Evolutionary conservation across 2,797 vertebrate genomes (phyloP).

Genomic region (Falco biarmicus): DNA sequence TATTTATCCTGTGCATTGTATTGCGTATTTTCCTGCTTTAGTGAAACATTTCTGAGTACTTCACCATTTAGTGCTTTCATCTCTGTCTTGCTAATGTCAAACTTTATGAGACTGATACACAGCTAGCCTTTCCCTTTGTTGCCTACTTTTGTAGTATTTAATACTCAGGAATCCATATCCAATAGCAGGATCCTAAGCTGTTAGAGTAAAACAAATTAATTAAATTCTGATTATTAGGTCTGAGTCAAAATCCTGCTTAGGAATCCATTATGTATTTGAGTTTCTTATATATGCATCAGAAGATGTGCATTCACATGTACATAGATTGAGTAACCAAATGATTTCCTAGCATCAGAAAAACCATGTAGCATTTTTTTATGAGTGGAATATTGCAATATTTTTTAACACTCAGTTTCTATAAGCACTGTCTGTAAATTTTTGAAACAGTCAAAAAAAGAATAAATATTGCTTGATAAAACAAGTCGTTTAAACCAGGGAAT

Average conservation of each 20-base stretch:
- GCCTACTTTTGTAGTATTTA: not conserved
- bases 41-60: not conserved
- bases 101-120: not conserved
- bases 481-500: not conserved
- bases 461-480: not conserved
- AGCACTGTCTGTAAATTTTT: not conserved
- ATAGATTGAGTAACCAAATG: accelerated
- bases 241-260: not conserved
- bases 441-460: not conserved
- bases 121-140: not conserved
- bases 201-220: not conserved
- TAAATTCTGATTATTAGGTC: not conserved
- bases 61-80: not conserved
- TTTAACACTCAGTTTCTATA: not conserved
- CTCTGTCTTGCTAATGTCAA: not conserved
- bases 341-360: not conserved
- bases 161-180: not conserved
- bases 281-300: not conserved
- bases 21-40: not conserved
- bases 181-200: not conserved
- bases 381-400: not conserved
- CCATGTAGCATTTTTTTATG: not conserved
- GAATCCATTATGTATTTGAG: not conserved
- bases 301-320: not conserved
- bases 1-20: not conserved